phyloP scores from a whole-genome alignment of 1,140 invertebrate genomes.

The Dolichoris vasculosae region DNA sequence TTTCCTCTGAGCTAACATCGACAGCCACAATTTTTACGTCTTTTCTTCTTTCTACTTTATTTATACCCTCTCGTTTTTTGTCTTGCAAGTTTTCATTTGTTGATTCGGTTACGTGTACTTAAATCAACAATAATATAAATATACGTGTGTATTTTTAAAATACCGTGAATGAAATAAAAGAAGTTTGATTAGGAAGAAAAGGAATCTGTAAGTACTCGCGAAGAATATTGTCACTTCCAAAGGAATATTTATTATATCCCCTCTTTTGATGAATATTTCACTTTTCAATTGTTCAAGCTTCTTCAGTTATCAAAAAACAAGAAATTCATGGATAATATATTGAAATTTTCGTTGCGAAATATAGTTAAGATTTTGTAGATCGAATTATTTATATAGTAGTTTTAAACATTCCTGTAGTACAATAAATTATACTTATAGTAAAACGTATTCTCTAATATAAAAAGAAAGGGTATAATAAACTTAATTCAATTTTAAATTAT shows the following conservation, averaged over 20 bases:
- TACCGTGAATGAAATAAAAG: neutral
- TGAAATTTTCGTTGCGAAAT: no score
- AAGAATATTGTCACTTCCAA: slow-evolving; percentile 21
- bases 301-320: neutral
- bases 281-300: neutral
- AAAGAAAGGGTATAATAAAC: no score
- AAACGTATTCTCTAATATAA: no score
- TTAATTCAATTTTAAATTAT: no score
- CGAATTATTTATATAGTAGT: no score
- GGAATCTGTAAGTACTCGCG: neutral
- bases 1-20: neutral
- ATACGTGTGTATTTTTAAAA: neutral
- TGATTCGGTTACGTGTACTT: neutral
- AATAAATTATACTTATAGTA: no score
- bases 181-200: slow-evolving; percentile 10
- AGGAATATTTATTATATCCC: slow-evolving; percentile 18
- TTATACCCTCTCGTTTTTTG: neutral
- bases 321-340: neutral
- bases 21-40: slow-evolving; percentile 29
- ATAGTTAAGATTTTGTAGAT: no score
- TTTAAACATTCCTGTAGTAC: no score
- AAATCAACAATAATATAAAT: neutral
- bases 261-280: neutral
- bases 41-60: neutral
- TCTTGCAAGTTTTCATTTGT: slow-evolving; percentile 6